Base-by-base conservation (phyloP, 2,113 vertebrate species). In the Elephas maximus region DNA sequence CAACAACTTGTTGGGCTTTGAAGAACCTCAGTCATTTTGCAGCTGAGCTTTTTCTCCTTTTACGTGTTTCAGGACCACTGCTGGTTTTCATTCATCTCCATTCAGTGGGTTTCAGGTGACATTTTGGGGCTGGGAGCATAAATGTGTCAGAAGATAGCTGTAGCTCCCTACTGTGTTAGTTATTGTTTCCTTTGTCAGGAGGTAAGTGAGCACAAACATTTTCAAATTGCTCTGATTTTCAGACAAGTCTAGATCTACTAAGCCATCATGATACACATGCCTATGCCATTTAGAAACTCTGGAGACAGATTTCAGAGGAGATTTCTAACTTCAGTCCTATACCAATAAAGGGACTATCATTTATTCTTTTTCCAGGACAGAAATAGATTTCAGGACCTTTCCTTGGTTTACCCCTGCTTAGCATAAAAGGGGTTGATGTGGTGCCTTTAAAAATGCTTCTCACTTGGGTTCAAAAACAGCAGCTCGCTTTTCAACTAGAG, bases 151-250 rank as follows among this genome's bases (percentile, higher is more conserved):
- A 98, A 98, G 95, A 97, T 96, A 98, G 95, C 95, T 96, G 62
- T 84, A 97, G 93, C 97, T 98, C 97, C 95, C 97, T 91, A 96
- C 96, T 97, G 93, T 69, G 97, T 97, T 98, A 98, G 98, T 99
- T 98, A 99, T 97, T 98, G 95, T 97, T 93, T 97, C 97, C 90
- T 98, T 98, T 98, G 98, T 98, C 93, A 94, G 95, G 97, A 98
- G 98, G 98, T 97, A 97, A 98, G 97, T 96, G 98, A 98, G 95
- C 97, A 97, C 94, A 97, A 97, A 97, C 90, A 97, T 98, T 97
- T 98, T 98, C 98, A 98, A 98, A 97, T 98, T 97, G 94, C 97
- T 98, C 97, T 98, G 98, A 98, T 98, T 98, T 99, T 98, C 97
- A 98, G 96, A 93, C 95, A 93, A 97, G 95, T 98, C 98, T 97